Conservation (phyloP, 2,113 vertebrate genomes). For the Vulpes ferrilata region DNA sequence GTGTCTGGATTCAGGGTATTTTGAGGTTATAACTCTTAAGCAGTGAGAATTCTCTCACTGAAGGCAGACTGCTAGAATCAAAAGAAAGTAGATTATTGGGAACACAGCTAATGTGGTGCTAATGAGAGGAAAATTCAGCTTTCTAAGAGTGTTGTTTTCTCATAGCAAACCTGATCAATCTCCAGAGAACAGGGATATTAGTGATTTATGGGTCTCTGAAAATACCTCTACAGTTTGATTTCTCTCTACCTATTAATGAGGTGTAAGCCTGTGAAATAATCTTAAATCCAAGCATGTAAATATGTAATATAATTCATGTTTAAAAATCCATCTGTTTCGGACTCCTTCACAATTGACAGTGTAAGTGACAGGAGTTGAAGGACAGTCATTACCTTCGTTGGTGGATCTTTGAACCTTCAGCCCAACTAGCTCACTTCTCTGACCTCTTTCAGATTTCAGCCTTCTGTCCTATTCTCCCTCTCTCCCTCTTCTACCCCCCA, state of each 20-base stretch:
- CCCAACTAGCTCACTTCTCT: conserved; percentile 33
- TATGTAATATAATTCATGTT: conserved; percentile 70
- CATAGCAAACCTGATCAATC: conserved; percentile 74
- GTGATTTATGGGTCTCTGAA: conserved; percentile 84
- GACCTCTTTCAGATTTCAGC: conserved; percentile 62
- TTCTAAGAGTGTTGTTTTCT: conserved; percentile 79
- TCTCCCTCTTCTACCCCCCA: not conserved
- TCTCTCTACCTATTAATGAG: conserved; percentile 61
- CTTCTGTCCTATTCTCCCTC: not conserved
- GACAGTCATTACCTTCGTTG: conserved; percentile 1
- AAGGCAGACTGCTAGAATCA: not conserved
- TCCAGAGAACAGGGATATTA: conserved; percentile 81
- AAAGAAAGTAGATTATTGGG: conserved; percentile 70
- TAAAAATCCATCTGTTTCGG: conserved; percentile 62
- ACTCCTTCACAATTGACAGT: conserved; percentile 48
- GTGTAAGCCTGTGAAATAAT: conserved; percentile 68
- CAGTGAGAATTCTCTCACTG: conserved; percentile 50
- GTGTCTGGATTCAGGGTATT: not conserved
- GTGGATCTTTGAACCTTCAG: conserved; percentile 6
- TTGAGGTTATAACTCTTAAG: not conserved
- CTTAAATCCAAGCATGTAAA: conserved; percentile 77
- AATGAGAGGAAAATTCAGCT: conserved; percentile 56
- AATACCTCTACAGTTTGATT: conserved; percentile 73
- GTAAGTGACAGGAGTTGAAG: not conserved
- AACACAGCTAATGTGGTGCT: conserved; percentile 69